A percentile compares a stretch with the other conserved stretches of the same genome.
Conservation (phyloP, 2,797 vertebrate species). For the Pipistrellus pipistrellus region DNA sequence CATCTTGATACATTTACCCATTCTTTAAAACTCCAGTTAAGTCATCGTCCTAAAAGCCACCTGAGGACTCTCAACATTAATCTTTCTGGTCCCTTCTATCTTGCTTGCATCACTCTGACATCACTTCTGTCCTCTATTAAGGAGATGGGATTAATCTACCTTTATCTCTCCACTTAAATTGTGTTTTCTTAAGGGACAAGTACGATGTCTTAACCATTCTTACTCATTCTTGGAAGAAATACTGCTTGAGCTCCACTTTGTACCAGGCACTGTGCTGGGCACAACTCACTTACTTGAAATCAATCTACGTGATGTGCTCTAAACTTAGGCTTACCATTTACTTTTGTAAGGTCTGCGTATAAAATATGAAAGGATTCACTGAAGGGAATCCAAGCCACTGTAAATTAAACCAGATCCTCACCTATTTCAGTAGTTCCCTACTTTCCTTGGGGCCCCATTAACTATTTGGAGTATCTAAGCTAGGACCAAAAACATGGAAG, state of each 20-base stretch:
- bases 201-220: not conserved
- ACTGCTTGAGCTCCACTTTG: not conserved
- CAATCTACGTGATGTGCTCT: not conserved
- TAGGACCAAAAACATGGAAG: not conserved
- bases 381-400: constrained; percentile 38
- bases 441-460: not conserved
- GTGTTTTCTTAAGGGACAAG: not conserved
- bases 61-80: not conserved
- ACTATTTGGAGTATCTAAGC: not conserved
- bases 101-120: not conserved
- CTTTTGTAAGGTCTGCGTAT: constrained; percentile 28
- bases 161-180: not conserved
- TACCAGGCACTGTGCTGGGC: not conserved
- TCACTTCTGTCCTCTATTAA: not conserved
- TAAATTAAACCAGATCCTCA: constrained; percentile 48
- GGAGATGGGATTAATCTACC: not conserved
- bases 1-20: not conserved
- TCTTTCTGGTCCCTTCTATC: not conserved
- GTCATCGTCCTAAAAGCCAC: not conserved
- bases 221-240: constrained; percentile 20
- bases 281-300: not conserved
- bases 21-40: not conserved
- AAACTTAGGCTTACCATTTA: not conserved
- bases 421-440: constrained; percentile 3
- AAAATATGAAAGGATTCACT: constrained; percentile 28